Evolutionary conservation across 2,888 invertebrate species (phyloP).

Genomic region (Tenthredo notha): DNA sequence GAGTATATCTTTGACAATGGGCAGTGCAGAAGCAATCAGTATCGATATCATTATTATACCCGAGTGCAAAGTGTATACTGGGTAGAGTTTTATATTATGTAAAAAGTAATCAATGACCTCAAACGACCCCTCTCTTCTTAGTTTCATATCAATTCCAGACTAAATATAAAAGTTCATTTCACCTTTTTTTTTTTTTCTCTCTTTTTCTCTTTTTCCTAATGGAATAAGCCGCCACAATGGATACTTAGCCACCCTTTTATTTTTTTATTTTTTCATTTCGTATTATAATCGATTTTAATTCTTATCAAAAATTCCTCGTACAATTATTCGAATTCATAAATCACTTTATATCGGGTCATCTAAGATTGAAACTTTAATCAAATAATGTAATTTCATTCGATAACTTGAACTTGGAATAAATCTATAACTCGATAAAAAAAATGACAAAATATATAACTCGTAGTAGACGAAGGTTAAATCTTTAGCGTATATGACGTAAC

Average conservation of each 20-base stretch:
- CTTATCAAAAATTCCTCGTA: background rate
- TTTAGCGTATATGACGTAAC: background rate
- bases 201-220: background rate
- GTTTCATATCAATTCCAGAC: slow-evolving; percentile 41
- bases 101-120: slow-evolving; percentile 34
- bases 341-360: background rate
- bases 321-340: background rate
- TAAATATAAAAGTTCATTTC: slow-evolving; percentile 5
- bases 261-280: background rate
- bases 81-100: background rate
- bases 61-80: background rate
- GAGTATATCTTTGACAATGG: background rate
- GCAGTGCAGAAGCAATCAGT: background rate
- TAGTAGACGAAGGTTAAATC: slow-evolving; percentile 32
- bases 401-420: background rate
- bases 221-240: background rate
- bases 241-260: background rate
- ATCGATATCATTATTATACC: background rate
- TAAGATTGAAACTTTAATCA: background rate
- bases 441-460: background rate
- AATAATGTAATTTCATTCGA: background rate
- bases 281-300: background rate
- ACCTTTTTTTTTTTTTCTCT: background rate
- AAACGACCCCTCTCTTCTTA: background rate
- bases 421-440: background rate